Percentiles rank a stretch among this genome's conserved stretches.
These are phyloP conservation scores for Pristiophorus japonicus DNA, from an alignment of 2,113 vertebrate genomes.

Conservation along the genomic window DNA sequence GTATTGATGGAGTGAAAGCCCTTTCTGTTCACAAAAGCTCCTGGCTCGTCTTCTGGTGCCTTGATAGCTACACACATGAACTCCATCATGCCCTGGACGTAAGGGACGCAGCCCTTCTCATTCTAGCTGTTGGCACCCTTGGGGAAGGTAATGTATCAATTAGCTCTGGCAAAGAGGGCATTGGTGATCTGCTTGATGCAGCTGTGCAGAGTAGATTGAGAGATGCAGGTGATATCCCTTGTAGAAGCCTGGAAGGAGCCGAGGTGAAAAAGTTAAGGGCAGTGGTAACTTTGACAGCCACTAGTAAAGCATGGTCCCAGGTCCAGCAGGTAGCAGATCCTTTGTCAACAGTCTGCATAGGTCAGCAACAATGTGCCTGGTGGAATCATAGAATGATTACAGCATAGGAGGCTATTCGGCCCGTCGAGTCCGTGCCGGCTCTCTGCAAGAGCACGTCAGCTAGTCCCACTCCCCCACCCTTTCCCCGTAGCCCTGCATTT, in stretches of 20 bases:
- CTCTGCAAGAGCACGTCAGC: too few species aligned
- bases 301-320: neutral
- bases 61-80: neutral
- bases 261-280: neutral
- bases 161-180: neutral
- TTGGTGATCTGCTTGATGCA: neutral
- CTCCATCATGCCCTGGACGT: neutral
- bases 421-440: too few species aligned
- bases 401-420: too few species aligned
- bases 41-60: neutral
- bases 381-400: too few species aligned
- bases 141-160: neutral
- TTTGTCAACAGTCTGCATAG: neutral
- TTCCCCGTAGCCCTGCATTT: too few species aligned
- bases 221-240: neutral
- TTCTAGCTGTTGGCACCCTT: neutral
- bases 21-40: neutral
- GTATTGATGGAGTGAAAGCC: neutral
- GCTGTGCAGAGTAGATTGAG: neutral
- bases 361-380: too few species aligned
- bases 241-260: neutral
- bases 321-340: neutral
- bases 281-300: neutral
- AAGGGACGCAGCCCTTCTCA: neutral
- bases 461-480: too few species aligned